phyloP scores from a whole-genome alignment of 2,113 vertebrate genomes.

The Falcunculus frontatus region DNA sequence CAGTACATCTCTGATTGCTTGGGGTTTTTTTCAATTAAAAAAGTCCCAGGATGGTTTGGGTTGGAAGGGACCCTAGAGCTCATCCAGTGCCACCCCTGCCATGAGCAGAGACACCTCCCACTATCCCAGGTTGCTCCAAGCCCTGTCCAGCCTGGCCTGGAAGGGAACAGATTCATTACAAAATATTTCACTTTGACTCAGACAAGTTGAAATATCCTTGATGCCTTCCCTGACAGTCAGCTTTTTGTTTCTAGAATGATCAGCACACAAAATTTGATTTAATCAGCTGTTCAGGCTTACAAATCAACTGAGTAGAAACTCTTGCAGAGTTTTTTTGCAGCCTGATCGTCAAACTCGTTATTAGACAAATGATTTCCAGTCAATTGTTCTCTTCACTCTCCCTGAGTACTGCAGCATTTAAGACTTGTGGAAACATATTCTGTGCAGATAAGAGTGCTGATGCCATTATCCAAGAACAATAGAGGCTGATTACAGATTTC shows the following conservation, averaged over 20 bases:
- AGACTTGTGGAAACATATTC: conserved; percentile 8
- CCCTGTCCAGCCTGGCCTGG: background rate
- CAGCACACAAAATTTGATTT: background rate
- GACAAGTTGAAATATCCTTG: background rate
- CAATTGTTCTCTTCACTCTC: background rate
- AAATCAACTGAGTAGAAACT: background rate
- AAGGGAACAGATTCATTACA: background rate
- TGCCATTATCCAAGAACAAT: conserved; percentile 31
- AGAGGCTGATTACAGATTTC: background rate
- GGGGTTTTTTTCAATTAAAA: background rate
- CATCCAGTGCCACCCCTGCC: background rate
- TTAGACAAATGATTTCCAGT: background rate
- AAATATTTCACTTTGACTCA: background rate
- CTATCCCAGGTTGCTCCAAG: background rate
- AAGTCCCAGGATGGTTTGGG: background rate
- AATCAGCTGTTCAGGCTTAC: background rate
- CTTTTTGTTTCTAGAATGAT: background rate
- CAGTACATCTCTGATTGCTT: background rate
- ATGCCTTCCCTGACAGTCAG: background rate
- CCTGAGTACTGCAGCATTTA: background rate
- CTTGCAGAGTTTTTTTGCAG: background rate
- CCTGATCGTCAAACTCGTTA: background rate
- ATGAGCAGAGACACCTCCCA: background rate
- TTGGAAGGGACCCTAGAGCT: background rate
- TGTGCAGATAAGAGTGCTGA: background rate